phyloP scores from a whole-genome alignment of 2,113 vertebrate species.

The Vulpes ferrilata region DNA sequence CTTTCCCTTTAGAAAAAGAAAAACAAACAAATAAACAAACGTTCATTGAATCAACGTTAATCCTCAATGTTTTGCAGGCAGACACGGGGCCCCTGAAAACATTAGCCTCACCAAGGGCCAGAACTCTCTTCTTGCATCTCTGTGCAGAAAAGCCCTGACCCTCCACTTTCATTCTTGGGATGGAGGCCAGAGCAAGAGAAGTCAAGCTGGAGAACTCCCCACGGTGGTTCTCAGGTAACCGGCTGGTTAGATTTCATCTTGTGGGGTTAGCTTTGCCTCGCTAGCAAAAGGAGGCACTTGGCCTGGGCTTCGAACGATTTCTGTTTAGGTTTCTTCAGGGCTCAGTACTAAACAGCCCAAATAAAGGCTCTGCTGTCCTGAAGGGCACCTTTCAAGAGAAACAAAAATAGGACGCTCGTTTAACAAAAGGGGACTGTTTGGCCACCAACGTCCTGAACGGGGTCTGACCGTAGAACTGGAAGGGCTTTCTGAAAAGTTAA shows the following conservation, averaged over 20 bases:
- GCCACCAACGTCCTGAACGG: slow-evolving; percentile 48
- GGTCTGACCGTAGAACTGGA: slow-evolving; percentile 69
- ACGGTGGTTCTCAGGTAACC: slow-evolving; percentile 70
- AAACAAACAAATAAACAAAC: neutral
- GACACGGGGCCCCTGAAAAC: neutral
- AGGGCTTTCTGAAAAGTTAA: slow-evolving; percentile 72
- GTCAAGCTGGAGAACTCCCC: slow-evolving; percentile 50
- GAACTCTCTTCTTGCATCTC: neutral
- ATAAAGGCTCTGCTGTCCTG: slow-evolving; percentile 69
- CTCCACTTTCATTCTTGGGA: slow-evolving; percentile 36
- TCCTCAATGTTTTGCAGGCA: neutral
- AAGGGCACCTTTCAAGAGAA: slow-evolving; percentile 73
- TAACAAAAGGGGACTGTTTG: slow-evolving; percentile 67
- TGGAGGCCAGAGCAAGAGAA: slow-evolving; percentile 16
- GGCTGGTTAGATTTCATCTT: slow-evolving; percentile 71
- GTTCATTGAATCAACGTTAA: neutral
- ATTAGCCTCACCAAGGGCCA: neutral
- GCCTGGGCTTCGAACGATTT: slow-evolving; percentile 70
- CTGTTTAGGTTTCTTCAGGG: slow-evolving; percentile 73
- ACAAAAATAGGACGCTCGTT: slow-evolving; percentile 69
- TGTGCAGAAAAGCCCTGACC: slow-evolving; percentile 11
- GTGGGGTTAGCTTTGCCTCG: slow-evolving; percentile 65
- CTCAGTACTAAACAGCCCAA: slow-evolving; percentile 71
- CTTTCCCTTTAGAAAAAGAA: neutral
- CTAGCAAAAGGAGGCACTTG: slow-evolving; percentile 55